Base-by-base conservation (phyloP, 2,888 invertebrate species). In the Drosophila antonietae region DNA sequence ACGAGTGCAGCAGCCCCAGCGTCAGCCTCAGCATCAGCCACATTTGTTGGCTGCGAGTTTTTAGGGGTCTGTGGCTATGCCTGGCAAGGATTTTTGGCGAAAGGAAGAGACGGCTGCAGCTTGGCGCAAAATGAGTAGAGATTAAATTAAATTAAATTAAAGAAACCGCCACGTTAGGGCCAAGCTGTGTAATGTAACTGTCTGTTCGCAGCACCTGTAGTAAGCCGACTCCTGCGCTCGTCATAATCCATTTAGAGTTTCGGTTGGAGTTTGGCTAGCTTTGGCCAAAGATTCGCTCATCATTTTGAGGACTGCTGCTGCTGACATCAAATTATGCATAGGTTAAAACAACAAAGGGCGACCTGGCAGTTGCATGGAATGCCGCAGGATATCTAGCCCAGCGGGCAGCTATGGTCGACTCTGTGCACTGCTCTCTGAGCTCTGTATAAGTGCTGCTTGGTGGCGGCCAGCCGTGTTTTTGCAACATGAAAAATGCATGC, bases 141-240 rank as follows among this genome's bases (percentile, higher is more conserved):
- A 81, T 85, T 74, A 80, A 85, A 86, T 81, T 72, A 81, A 83
- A 78, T 80, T 61, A 75, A 78, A 87, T 83, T 80, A 76, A 58
- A 43, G 59, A 57, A 61, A 57, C 57, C 46, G 59, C 66, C n/a
- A 56, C 41, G 49, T 56, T 69, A 47, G 37, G 49, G 47, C 20
- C 56, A 62, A 47, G 14, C 43, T 14, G 57, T 47, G 47, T 20
- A 35, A 37, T 51, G 33, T 44, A 52, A 43, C 41, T 56, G 41
- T n/a, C 18, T 56, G 41, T 31, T 14, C 20, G 35, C 20, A 28
- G 46, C 41, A 57, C 12, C 52, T 41, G 10, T 12, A n/a, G 35
- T 20, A 41, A 47, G 37, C 37, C 51, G 7, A 1, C 52, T 37
- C 18, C 46, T 47, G n/a, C 39, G 58, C n/a, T 10, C 14, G 23